A percentile compares a stretch with the other conserved stretches of the same genome.
phyloP scores from a whole-genome alignment of 1,140 invertebrate genomes.

The Aradophagus sp. region DNA sequence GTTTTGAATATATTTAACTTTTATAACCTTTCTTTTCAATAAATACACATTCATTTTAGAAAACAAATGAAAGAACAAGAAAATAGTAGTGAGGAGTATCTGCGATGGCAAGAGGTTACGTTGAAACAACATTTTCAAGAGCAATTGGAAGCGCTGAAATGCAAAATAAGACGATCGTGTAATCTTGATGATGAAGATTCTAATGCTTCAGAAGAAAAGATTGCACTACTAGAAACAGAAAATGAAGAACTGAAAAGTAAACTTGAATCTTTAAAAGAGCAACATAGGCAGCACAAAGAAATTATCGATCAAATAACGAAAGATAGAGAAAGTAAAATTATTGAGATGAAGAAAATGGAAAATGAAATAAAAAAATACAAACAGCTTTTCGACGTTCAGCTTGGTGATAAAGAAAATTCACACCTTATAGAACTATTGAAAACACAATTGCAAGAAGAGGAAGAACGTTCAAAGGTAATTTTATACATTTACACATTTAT shows the following conservation, averaged over 20 bases:
- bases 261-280: constrained; percentile 57
- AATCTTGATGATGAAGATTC: constrained; percentile 40
- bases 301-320: constrained; percentile 52
- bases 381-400: constrained; percentile 48
- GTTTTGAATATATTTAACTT: no score
- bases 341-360: constrained; percentile 59
- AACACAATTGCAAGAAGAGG: constrained; percentile 56
- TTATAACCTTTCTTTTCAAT: no score
- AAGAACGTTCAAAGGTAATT: constrained; percentile 63
- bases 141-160: constrained; percentile 56
- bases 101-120: constrained; percentile 63
- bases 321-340: constrained; percentile 61
- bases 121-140: constrained; percentile 64
- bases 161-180: constrained; percentile 54
- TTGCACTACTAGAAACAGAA: no score
- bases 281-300: constrained; percentile 56
- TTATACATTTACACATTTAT: not conserved
- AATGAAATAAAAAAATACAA: constrained; percentile 61
- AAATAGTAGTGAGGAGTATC: constrained; percentile 63
- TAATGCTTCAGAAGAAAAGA: no score
- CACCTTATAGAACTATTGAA: constrained; percentile 61
- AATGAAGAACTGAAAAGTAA: constrained; percentile 58
- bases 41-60: constrained; percentile 29
- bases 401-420: constrained; percentile 50
- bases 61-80: constrained; percentile 65